A percentile compares a stretch with the other conserved stretches of the same genome.
Evolutionary conservation across 2,797 vertebrate species (phyloP).

Genomic region (Pantherophis alleghaniensis): DNA sequence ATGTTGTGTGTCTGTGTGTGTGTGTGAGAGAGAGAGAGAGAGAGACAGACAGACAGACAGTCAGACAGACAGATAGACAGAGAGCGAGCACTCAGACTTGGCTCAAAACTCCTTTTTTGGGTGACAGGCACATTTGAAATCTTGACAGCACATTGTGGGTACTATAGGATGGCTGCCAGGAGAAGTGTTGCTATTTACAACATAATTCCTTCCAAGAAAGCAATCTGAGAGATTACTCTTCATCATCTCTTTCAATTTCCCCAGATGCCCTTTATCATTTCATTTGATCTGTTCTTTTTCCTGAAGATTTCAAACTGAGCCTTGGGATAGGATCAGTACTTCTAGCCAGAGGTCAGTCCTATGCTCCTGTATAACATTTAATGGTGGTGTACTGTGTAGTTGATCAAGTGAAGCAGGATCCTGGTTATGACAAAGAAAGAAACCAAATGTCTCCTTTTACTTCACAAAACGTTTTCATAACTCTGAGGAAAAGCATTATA

Average conservation of each 20-base stretch:
- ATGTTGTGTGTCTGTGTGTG: background rate
- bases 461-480: background rate
- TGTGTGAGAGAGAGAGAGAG: background rate
- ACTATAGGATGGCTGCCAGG: background rate
- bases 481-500: background rate
- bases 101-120: background rate
- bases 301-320: background rate
- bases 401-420: background rate
- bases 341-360: background rate
- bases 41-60: too few species aligned
- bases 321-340: background rate
- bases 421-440: background rate
- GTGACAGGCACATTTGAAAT: background rate
- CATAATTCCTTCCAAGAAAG: background rate
- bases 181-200: background rate
- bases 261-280: background rate
- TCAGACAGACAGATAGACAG: background rate
- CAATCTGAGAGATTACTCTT: background rate
- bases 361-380: background rate
- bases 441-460: background rate
- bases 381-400: background rate
- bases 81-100: background rate
- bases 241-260: background rate
- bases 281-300: background rate
- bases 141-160: background rate